These are phyloP conservation scores for Lepidocyrtoides sp. DNA, from an alignment of 2,888 invertebrate genomes.

Conservation along the genomic window DNA sequence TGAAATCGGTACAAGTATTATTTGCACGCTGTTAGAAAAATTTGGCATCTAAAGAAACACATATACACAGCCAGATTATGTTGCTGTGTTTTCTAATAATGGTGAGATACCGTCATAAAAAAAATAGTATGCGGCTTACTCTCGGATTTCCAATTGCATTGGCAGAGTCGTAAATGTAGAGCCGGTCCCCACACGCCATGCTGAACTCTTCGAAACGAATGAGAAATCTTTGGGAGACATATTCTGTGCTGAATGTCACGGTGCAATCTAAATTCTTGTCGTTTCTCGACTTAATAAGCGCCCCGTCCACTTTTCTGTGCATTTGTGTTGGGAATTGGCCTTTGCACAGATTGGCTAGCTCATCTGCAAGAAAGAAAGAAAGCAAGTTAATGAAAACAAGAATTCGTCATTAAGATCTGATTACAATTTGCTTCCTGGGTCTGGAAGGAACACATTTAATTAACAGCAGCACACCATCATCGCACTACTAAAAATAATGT, in stretches of 20 bases:
- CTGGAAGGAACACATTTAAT: not conserved
- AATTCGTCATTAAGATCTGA: not conserved
- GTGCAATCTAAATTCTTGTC: slow-evolving; percentile 96
- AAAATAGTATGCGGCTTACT: slow-evolving; percentile 88
- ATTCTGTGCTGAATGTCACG: slow-evolving; percentile 97
- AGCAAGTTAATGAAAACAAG: not conserved
- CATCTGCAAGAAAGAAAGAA: slow-evolving; percentile 87
- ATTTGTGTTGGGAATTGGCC: slow-evolving; percentile 95
- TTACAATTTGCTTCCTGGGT: not conserved
- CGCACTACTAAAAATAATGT: not conserved
- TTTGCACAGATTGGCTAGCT: slow-evolving; percentile 96
- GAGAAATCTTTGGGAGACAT: slow-evolving; percentile 97
- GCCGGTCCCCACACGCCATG: slow-evolving; percentile 97
- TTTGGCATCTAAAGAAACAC: too few species aligned
- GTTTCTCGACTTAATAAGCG: slow-evolving; percentile 95
- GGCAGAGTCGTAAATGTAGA: slow-evolving; percentile 97
- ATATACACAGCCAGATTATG: too few species aligned
- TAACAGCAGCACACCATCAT: not conserved
- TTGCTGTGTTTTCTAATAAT: too few species aligned
- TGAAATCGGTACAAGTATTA: too few species aligned
- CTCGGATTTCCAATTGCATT: slow-evolving; percentile 95
- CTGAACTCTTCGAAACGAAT: slow-evolving; percentile 96
- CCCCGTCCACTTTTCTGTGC: slow-evolving; percentile 96
- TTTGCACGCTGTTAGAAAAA: too few species aligned
- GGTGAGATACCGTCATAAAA: too few species aligned